These are phyloP conservation scores for Dicrurus megarhynchus DNA, from an alignment of 2,113 vertebrate species.

Conservation along the genomic window DNA sequence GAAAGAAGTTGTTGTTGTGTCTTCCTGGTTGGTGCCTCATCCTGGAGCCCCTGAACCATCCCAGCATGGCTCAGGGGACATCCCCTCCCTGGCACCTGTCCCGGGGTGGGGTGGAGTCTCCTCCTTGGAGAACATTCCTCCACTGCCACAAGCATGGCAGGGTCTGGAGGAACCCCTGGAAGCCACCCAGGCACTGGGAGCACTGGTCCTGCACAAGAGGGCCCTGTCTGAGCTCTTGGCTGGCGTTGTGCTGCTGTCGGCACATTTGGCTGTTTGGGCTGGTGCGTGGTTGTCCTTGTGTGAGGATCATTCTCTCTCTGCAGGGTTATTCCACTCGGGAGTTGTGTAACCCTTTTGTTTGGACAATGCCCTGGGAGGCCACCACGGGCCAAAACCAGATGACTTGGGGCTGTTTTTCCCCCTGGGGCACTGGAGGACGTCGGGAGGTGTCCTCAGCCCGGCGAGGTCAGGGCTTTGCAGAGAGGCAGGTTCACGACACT, in stretches of 20 bases:
- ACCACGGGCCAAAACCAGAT: not conserved
- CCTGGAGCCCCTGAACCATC: not conserved
- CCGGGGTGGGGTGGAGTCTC: not conserved
- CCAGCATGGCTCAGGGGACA: not conserved
- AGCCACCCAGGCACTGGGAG: not conserved
- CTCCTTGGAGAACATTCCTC: not conserved
- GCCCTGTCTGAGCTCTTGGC: not conserved
- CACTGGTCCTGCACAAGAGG: not conserved
- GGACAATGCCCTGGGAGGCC: not conserved
- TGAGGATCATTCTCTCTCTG: not conserved
- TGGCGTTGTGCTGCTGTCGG: constrained; percentile 4
- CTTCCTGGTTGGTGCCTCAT: accelerated
- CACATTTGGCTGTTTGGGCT: constrained; percentile 36
- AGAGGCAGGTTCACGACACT: not conserved
- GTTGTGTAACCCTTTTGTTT: constrained; percentile 57
- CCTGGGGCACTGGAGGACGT: not conserved
- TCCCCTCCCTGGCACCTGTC: not conserved
- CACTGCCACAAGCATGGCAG: accelerated
- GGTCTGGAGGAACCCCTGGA: not conserved
- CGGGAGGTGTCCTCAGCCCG: not conserved
- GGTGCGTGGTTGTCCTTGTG: constrained; percentile 1
- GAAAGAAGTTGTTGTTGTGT: not conserved
- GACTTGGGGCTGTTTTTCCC: not conserved
- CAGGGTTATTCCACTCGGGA: not conserved
- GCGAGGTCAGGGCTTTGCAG: not conserved